These are phyloP conservation scores for Chironomus tepperi DNA, from an alignment of 1,140 invertebrate genomes.

Conservation along the genomic window DNA sequence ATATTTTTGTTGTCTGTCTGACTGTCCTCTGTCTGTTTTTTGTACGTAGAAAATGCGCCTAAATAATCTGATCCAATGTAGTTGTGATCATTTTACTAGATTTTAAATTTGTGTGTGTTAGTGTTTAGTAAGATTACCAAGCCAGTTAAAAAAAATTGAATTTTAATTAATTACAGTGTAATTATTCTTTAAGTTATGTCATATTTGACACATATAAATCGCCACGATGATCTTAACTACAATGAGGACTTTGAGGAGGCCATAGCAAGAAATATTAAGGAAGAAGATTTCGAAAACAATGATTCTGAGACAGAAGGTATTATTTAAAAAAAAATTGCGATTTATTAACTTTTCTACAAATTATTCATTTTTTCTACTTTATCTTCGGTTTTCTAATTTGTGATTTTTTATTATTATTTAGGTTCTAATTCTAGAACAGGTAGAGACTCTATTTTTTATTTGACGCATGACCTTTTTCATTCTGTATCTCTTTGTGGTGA, in stretches of 20 bases:
- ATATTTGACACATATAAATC: slow-evolving; percentile 1
- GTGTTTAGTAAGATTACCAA: not conserved
- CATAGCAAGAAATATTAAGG: not conserved
- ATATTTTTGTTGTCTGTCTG: too few relatives aligned
- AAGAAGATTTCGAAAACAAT: not conserved
- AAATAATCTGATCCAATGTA: too few relatives aligned
- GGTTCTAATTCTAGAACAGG: slow-evolving; percentile 22
- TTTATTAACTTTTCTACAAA: not conserved
- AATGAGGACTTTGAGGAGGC: slow-evolving; percentile 7
- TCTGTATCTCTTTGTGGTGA: not conserved
- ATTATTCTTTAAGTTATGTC: not conserved
- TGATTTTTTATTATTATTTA: slow-evolving; percentile 21
- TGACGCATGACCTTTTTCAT: not conserved
- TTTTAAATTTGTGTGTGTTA: too few relatives aligned
- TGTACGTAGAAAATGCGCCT: too few relatives aligned
- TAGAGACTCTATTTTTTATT: not conserved
- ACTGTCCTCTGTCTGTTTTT: too few relatives aligned
- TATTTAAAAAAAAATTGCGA: too few relatives aligned
- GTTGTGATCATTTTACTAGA: too few relatives aligned
- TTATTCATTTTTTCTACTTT: not conserved
- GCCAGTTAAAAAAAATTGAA: too few relatives aligned
- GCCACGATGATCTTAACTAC: not conserved
- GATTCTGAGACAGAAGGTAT: not conserved
- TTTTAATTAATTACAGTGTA: too few relatives aligned
- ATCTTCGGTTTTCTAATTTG: not conserved